phyloP scores from a whole-genome alignment of 2,888 invertebrate species.

The Tuta absoluta region DNA sequence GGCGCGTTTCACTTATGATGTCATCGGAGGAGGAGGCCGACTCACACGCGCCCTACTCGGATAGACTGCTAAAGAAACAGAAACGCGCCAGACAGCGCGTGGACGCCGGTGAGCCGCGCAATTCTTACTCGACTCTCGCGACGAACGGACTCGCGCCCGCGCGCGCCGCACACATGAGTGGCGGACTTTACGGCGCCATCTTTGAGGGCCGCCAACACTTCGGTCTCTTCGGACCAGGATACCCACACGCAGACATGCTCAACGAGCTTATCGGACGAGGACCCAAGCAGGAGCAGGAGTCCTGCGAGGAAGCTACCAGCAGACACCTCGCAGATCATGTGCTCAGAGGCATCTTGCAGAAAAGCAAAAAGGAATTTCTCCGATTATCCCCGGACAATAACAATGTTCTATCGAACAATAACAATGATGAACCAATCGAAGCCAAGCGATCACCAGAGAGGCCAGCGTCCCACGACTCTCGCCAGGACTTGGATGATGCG shows the following conservation, averaged over 20 bases:
- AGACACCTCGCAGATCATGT: slow-evolving; percentile 89
- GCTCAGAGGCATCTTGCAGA: slow-evolving; percentile 94
- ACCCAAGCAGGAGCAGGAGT: slow-evolving; percentile 84
- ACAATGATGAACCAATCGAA: slow-evolving; percentile 80
- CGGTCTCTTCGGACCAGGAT: slow-evolving; percentile 91
- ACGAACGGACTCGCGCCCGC: slow-evolving; percentile 79
- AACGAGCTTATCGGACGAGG: slow-evolving; percentile 93
- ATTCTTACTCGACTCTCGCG: slow-evolving; percentile 88
- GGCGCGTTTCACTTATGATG: slow-evolving; percentile 93
- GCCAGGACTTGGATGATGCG: slow-evolving; percentile 82
- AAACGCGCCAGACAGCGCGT: slow-evolving; percentile 97
- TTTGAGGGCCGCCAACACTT: slow-evolving; percentile 90
- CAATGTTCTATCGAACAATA: slow-evolving; percentile 80
- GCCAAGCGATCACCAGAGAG: slow-evolving; percentile 79
- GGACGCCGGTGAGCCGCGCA: slow-evolving; percentile 97
- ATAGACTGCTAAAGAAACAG: slow-evolving; percentile 94
- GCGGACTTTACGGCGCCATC: slow-evolving; percentile 93
- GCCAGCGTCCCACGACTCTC: slow-evolving; percentile 84
- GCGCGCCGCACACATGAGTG: slow-evolving; percentile 90
- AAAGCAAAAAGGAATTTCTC: slow-evolving; percentile 91
- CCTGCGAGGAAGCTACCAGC: slow-evolving; percentile 76
- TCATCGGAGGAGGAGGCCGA: slow-evolving; percentile 98
- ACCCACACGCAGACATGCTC: slow-evolving; percentile 94
- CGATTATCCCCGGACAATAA: slow-evolving; percentile 82
- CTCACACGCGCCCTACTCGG: slow-evolving; percentile 96